Evolutionary conservation across 2,113 vertebrate species (phyloP), one percentile per base, ranked within the genome.

Genomic region (Callospermophilus lateralis): DNA sequence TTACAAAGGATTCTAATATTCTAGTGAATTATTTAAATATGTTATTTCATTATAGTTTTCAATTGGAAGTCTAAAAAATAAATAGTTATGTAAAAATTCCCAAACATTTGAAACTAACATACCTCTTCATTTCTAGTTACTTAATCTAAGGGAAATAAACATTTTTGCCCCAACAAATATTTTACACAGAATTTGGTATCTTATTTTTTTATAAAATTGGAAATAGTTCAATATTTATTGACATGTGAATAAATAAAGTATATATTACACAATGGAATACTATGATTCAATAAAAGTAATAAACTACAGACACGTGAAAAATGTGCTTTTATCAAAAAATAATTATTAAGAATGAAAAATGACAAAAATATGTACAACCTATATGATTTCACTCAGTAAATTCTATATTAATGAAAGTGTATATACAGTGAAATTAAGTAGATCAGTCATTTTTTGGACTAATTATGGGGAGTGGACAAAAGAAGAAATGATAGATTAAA

Each of bases 381-480:
- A 1, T 10, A 76, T 45, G 32, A 72, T 28, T 96, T 28, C 48
- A 72, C 9, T 97, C 53, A 45, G 79, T 28, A 87, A 89, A n/a
- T 86, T 76, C 2, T 72, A 22, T 58, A 39, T 20, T 9, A 72
- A 78, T 13, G 2, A 17, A 92, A 76, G 24, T 65, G 26, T 78
- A 37, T 6, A 11, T 63, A 63, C 17, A 48, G 1, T 42, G 42
- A 93, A 12, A 58, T 55, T 77, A 93, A 83, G 8, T 0, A 68
- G 8, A 93, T 26, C 16, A 42, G 0, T 32, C 4, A 92, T 80
- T 89, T 65, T 6, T 9, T 86, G 34, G 12, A 6, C 8, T 91
- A 93, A 1, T 0, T 74, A 0, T 55, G 0, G 0, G 1, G 0
- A 63, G 4, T 39, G 3, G 20, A 12, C 20, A 58, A 15, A 51